Conservation (phyloP, 53 echinoderm and acorn worm genomes). For the Patiria pectinifera region DNA sequence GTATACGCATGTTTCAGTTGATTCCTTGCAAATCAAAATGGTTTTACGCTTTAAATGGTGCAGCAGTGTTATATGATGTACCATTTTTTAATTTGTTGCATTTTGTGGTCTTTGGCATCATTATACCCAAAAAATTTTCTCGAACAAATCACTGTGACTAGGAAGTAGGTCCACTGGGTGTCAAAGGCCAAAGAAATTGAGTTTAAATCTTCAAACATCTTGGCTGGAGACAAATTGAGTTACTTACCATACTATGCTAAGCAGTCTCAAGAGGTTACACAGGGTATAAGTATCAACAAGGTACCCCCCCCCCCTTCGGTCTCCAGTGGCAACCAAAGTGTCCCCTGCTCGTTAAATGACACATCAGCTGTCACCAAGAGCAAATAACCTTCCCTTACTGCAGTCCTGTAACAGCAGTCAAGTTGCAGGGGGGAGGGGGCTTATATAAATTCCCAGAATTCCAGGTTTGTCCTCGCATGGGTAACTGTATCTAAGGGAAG, state of each 20-base stretch:
- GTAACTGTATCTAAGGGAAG: not conserved
- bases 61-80: too few species aligned
- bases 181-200: not conserved
- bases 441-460: slow-evolving; percentile 40
- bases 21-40: too few species aligned
- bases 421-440: not conserved
- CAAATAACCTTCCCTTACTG: not conserved
- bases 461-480: not conserved
- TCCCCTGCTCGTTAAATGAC: not conserved
- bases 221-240: not conserved
- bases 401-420: not conserved
- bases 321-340: slow-evolving; percentile 18
- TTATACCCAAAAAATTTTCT: too few species aligned
- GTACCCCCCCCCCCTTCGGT: not conserved
- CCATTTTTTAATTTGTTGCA: too few species aligned
- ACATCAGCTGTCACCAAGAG: slow-evolving; percentile 19
- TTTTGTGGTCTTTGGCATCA: too few species aligned
- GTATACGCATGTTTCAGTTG: too few species aligned
- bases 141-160: too few species aligned
- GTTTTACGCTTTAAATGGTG: too few species aligned
- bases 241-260: not conserved
- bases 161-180: too few species aligned
- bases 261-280: slow-evolving; percentile 17
- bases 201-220: not conserved
- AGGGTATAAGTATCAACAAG: not conserved